Evolutionary conservation across 1,140 invertebrate species (phyloP), one percentile per base, ranked within the genome.

Genomic region (Pseudobourletiella spinata): DNA sequence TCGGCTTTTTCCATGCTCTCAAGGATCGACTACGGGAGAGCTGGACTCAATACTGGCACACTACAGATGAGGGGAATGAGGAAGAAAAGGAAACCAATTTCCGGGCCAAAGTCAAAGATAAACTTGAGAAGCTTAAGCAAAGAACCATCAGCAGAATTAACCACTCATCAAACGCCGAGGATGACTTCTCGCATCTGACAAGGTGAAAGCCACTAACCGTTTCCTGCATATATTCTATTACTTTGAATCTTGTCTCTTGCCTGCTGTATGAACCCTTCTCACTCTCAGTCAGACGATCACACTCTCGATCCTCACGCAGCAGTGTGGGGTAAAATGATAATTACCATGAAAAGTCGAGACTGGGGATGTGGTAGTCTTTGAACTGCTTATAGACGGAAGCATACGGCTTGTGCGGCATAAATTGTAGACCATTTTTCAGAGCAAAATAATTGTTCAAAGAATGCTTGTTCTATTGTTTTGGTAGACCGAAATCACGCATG

Each of bases 401-500:
- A n/a, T n/a, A n/a, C n/a, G n/a, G n/a, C n/a, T n/a, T n/a, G n/a
- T n/a, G n/a, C n/a, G n/a, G n/a, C n/a, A n/a, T n/a, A n/a, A n/a
- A n/a, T n/a, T n/a, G n/a, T n/a, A n/a, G n/a, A n/a, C n/a, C n/a
- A n/a, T n/a, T n/a, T n/a, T n/a, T n/a, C n/a, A n/a, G n/a, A n/a
- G n/a, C n/a, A n/a, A n/a, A n/a, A n/a, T n/a, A n/a, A n/a, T n/a
- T n/a, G n/a, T n/a, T n/a, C n/a, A n/a, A 29, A 42, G 11, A 57
- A 8, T 29, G 24, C 14, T 18, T 6, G 25, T 16, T 42, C n/a
- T 43, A 8, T 11, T n/a, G 25, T n/a, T 57, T 39, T 30, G 18
- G 25, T 43, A 29, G 89, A 72, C 79, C 79, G 60, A 97, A 96
- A 78, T 86, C 85, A 1, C 77, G 88, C 20, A 73, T 81, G 6